Percentiles rank a stretch among this genome's conserved stretches.
phyloP scores from a whole-genome alignment of 92 coral and sea anemone genomes.

The Siderastrea radians region DNA sequence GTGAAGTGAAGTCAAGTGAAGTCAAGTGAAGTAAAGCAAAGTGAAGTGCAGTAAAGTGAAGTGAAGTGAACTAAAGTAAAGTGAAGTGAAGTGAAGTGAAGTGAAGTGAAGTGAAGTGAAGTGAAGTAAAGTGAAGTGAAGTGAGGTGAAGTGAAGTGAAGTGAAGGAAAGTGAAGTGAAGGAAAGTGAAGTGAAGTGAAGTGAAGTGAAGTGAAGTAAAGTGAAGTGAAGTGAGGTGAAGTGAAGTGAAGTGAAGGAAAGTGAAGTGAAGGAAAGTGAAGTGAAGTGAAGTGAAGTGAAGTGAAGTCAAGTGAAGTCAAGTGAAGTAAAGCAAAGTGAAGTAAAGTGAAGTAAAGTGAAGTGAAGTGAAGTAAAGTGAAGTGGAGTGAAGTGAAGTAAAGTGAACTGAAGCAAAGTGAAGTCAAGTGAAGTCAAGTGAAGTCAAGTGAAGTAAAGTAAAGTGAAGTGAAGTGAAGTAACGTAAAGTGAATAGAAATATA shows the following conservation, averaged over 20 bases:
- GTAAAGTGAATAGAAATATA: constrained; percentile 22
- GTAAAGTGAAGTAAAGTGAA: constrained; percentile 24
- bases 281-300: constrained; percentile 18
- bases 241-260: constrained; percentile 31
- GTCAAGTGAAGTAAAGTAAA: constrained; percentile 34
- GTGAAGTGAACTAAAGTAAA: neutral
- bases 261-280: constrained; percentile 25
- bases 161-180: neutral
- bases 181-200: constrained; percentile 34
- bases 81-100: neutral
- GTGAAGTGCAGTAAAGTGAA: neutral
- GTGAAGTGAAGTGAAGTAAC: constrained; percentile 20
- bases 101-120: neutral
- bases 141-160: too few relatives aligned
- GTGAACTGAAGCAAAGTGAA: constrained; percentile 19
- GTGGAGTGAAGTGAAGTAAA: constrained; percentile 32
- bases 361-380: constrained; percentile 29
- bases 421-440: constrained; percentile 7
- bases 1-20: neutral
- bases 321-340: constrained; percentile 18
- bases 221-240: neutral
- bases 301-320: constrained; percentile 18
- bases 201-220: too few relatives aligned
- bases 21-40: neutral
- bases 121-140: neutral